Evolutionary conservation across 1,140 invertebrate species (phyloP).

Genomic region (Spodoptera frugiperda): DNA sequence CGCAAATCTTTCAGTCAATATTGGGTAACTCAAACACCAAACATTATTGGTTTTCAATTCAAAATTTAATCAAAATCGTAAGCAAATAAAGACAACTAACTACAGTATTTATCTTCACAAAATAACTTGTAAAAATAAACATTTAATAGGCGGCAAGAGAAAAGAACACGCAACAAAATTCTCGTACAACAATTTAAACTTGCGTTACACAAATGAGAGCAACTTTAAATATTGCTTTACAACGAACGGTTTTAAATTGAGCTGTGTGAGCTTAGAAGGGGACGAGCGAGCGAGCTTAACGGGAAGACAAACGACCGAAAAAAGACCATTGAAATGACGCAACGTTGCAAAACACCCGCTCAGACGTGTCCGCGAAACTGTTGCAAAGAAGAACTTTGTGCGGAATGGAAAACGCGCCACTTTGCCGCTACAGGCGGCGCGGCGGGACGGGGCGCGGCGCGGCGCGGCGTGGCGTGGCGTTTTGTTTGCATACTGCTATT

Average conservation of each 20-base stretch:
- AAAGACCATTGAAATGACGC: slow-evolving; percentile 43
- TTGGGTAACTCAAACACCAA: background rate
- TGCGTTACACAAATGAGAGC: slow-evolving; percentile 31
- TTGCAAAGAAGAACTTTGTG: slow-evolving; percentile 39
- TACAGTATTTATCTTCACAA: too few relatives aligned
- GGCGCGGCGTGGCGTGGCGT: background rate
- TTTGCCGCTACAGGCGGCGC: background rate
- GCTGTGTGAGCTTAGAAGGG: slow-evolving; percentile 45
- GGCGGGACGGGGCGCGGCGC: too few relatives aligned
- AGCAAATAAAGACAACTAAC: too few relatives aligned
- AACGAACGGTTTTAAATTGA: slow-evolving; percentile 48
- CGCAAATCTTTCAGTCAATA: background rate
- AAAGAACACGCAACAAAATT: slow-evolving; percentile 3
- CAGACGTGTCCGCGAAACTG: slow-evolving; percentile 36
- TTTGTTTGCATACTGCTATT: slow-evolving; percentile 33
- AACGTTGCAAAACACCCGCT: slow-evolving; percentile 39
- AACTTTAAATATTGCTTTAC: slow-evolving; percentile 48
- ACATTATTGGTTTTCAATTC: background rate
- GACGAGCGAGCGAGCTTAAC: slow-evolving; percentile 42
- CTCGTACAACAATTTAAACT: slow-evolving; percentile 40
- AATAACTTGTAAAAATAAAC: background rate
- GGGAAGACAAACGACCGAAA: slow-evolving; percentile 49
- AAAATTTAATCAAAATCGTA: background rate
- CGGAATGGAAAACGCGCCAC: slow-evolving; percentile 9
- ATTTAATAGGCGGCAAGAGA: background rate